Evolutionary conservation across 2,113 vertebrate species (phyloP), one percentile per base, ranked within the genome.

Genomic region (Tricholaema leucomelas): DNA sequence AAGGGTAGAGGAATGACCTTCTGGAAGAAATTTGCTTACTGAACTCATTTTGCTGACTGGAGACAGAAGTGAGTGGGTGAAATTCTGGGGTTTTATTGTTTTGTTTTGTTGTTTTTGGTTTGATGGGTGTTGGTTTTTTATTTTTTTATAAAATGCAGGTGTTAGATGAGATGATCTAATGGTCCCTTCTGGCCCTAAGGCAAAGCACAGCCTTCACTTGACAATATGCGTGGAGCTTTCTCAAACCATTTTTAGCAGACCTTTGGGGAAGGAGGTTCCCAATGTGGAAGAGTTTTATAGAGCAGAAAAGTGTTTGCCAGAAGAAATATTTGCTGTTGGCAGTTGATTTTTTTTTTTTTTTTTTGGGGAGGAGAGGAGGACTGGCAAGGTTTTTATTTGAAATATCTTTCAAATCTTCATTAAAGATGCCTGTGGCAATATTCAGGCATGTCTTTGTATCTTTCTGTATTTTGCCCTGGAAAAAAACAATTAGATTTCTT

Each of bases 81-180:
- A 94, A 58, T 70, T 72, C 42, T 75, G 59, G 5, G 7, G 0
- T 3, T 60, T 59, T 79, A 27, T 24, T 72, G 10, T 27, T 54
- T 70, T 79, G 9, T 73, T 69, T 54, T 46, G 24, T 12, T 17
- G 10, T 36, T 61, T 74, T n/a, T 69, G 42, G 46, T 66, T 30
- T 73, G 25, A 8, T 50, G 48, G 48, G 23, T 50, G 48, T 14
- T 11, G 19, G 23, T 8, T 23, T 15, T 46, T 24, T 54, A 12
- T 50, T 11, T 65, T 88, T 78, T 88, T 35, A 18, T 50, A 25
- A 50, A 88, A 84, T 50, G 70, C 93, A 96, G 94, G 90, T 95
- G 92, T 88, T 92, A 69, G 65, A 94, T 85, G 65, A 69, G 90
- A 95, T 96, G 83, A 95, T 95, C 95, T 94, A 92, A 95, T 91